Evolutionary conservation across 1,140 invertebrate genomes (phyloP), one percentile per base, ranked within the genome.

Genomic region (Fopius arisanus): DNA sequence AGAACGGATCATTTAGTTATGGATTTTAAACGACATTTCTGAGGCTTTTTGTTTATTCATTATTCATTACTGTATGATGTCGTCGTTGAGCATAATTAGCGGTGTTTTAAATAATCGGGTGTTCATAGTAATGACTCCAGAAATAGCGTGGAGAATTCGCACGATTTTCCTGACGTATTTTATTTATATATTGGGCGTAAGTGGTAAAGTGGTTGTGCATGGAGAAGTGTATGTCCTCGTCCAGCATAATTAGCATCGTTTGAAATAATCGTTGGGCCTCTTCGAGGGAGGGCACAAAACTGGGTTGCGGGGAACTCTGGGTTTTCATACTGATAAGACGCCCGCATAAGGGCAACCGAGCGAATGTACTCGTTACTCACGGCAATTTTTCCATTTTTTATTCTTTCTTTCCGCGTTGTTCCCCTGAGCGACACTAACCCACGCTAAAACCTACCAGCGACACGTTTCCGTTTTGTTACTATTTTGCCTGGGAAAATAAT

Each of bases 161-260:
- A n/a, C n/a, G n/a, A n/a, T n/a, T n/a, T n/a, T n/a, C n/a, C n/a
- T n/a, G n/a, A n/a, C n/a, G n/a, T n/a, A n/a, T n/a, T 21, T 59
- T 31, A 29, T 65, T 16, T 21, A 14, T 21, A 16, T 29, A 41
- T 40, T 67, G 19, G 33, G 5, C 65, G 21, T 23, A 12, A 59
- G 37, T 5, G 48, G 54, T 28, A 51, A 69, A 48, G 7, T 3
- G 29, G 23, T 59, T 59, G 54, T 23, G 54, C 54, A 59, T 26
- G 54, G 26, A 59, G 4, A 59, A 59, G 54, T 23, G 21, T 26
- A 10, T 69, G 67, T 69, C 67, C 67, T 69, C 67, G 67, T 48
- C 41, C 43, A 21, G 67, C 41, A 69, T 69, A 69, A 69, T 69
- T 69, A 69, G 67, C 67, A 31, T 48, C 43, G 43, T 69, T 69